These are phyloP conservation scores for Teleogryllus oceanicus DNA, from an alignment of 2,888 invertebrate species.

Conservation along the genomic window DNA sequence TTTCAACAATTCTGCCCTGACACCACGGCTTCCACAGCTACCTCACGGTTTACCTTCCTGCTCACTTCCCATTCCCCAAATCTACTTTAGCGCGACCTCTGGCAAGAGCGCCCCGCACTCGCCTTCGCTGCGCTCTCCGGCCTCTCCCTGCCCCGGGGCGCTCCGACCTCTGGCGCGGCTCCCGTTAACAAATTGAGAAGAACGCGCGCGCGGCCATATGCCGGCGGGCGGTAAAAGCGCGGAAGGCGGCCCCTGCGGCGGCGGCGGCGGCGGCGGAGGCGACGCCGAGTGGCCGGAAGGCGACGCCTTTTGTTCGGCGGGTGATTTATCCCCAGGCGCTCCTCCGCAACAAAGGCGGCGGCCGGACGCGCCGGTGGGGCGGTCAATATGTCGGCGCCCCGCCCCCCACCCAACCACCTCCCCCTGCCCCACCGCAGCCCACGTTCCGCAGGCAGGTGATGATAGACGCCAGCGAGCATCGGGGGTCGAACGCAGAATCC, in stretches of 20 bases:
- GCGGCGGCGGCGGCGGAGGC: not conserved
- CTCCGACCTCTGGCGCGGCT: not conserved
- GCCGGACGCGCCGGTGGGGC: not conserved
- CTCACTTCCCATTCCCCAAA: no score
- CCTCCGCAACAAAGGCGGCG: not conserved
- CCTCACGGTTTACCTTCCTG: no score
- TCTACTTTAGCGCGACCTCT: no score
- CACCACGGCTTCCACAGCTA: no score
- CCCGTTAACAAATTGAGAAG: slow-evolving; percentile 5
- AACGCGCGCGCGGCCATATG: not conserved
- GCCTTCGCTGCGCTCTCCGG: no score
- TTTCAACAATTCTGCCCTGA: no score
- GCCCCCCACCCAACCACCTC: not conserved
- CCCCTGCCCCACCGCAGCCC: not conserved
- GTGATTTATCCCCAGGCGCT: not conserved
- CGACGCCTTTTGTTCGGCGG: not conserved
- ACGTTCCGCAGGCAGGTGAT: not conserved
- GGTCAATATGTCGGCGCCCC: not conserved
- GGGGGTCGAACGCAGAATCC: not conserved
- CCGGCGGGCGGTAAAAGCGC: slow-evolving; percentile 18
- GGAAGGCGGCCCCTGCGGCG: not conserved
- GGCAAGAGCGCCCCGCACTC: no score
- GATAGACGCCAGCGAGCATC: not conserved
- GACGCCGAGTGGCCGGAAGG: slow-evolving; percentile 6
- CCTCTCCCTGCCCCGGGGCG: no score